phyloP scores from a whole-genome alignment of 35 echinoderm and acorn worm genomes.

The Apostichopus californicus region DNA sequence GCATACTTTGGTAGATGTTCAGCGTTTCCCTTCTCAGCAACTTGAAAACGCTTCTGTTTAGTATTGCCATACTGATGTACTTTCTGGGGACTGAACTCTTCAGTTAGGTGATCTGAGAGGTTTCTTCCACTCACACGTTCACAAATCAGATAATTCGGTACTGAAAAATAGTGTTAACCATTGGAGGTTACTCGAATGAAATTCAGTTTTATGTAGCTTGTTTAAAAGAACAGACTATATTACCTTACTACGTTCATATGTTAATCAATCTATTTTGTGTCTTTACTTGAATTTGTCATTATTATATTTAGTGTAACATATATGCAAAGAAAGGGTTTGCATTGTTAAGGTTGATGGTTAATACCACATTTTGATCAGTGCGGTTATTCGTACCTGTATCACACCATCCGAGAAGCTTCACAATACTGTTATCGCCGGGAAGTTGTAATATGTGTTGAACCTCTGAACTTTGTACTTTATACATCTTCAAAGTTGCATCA shows the following conservation, averaged over 20 bases:
- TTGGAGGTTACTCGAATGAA: not conserved
- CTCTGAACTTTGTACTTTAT: not conserved
- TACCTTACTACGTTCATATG: not conserved
- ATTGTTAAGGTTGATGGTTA: not conserved
- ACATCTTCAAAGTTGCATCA: not conserved
- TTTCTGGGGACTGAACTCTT: not conserved
- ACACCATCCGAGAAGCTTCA: too few species aligned
- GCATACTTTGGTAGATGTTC: not conserved
- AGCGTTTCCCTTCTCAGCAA: not conserved
- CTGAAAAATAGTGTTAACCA: not conserved
- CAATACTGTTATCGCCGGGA: not conserved
- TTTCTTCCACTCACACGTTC: slow-evolving; percentile 1
- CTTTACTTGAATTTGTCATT: not conserved
- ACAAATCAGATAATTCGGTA: not conserved
- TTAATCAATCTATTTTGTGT: not conserved
- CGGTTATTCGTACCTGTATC: too few species aligned
- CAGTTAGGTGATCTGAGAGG: not conserved
- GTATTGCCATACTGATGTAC: slow-evolving; percentile 20
- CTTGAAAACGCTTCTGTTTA: slow-evolving; percentile 20
- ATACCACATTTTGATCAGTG: not conserved
- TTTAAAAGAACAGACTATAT: not conserved
- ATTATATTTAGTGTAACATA: not conserved
- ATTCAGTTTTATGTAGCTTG: not conserved
- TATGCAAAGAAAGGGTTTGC: not conserved
- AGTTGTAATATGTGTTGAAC: not conserved